These are phyloP conservation scores for fruit fly (Drosophila melanogaster) DNA, from an alignment of 1,140 invertebrate genomes.

Conservation along the genomic window Release_6_plus_ISO1_MT NC_004354.4:8569501-8570000, in stretches of 20 bases:
- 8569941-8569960: slow-evolving; percentile 37
- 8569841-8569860: slow-evolving; percentile 40
- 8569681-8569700: slow-evolving; percentile 52
- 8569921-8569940: slow-evolving; percentile 40
- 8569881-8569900: slow-evolving; percentile 29
- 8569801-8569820: background rate
- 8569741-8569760: background rate
- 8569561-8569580: slow-evolving; percentile 19
- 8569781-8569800: slow-evolving; percentile 2
- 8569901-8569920: slow-evolving; percentile 50
- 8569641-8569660: slow-evolving; percentile 73
- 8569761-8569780: background rate
- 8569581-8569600: slow-evolving; percentile 1
- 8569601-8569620: slow-evolving; percentile 41
- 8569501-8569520: slow-evolving; percentile 38
- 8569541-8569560: slow-evolving; percentile 33
- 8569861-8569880: slow-evolving; percentile 32
- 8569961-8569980: slow-evolving; percentile 36
- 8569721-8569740: slow-evolving; percentile 36
- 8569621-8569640: slow-evolving; percentile 74
- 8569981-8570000: slow-evolving; percentile 44
- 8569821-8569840: slow-evolving; percentile 24
- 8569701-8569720: slow-evolving; percentile 36
- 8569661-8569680: slow-evolving; percentile 65
- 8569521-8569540: slow-evolving; percentile 44